phyloP scores from a whole-genome alignment of 2,797 vertebrate species.

The Poeciliopsis presidionis region DNA sequence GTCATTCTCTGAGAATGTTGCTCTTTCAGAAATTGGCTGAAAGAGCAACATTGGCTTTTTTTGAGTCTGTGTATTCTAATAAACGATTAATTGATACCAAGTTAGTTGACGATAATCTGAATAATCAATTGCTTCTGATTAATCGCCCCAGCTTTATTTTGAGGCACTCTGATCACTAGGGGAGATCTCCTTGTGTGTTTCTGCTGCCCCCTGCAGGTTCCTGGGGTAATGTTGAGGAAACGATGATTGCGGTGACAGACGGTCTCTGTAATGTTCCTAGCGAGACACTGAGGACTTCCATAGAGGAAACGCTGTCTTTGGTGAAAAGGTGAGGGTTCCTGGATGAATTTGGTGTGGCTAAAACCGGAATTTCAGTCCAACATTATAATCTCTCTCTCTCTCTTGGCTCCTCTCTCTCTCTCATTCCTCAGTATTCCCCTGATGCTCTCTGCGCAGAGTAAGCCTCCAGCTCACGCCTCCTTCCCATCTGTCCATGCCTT shows the following conservation, averaged over 20 bases:
- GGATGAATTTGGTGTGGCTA: background rate
- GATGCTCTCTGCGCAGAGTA: slow-evolving; percentile 87
- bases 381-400: background rate
- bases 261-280: slow-evolving; percentile 81
- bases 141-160: too few species aligned
- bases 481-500: slow-evolving; percentile 95
- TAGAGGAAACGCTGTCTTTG: slow-evolving; percentile 87
- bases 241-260: slow-evolving; percentile 86
- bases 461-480: slow-evolving; percentile 84
- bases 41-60: too few species aligned
- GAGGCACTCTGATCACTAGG: background rate
- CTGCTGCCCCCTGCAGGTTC: slow-evolving; percentile 78
- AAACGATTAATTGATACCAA: too few species aligned
- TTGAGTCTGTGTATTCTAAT: too few species aligned
- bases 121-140: too few species aligned
- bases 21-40: too few species aligned
- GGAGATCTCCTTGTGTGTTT: background rate
- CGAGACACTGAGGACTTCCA: slow-evolving; percentile 82
- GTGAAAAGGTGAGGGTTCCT: slow-evolving; percentile 87
- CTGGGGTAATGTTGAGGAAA: slow-evolving; percentile 91
- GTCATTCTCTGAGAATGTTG: too few species aligned
- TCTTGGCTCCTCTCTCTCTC: background rate
- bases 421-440: slow-evolving; percentile 84
- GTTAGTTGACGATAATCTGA: too few species aligned
- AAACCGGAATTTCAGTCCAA: background rate